Evolutionary conservation across 2,888 invertebrate genomes (phyloP).

Genomic region (Phlogophora meticulosa): DNA sequence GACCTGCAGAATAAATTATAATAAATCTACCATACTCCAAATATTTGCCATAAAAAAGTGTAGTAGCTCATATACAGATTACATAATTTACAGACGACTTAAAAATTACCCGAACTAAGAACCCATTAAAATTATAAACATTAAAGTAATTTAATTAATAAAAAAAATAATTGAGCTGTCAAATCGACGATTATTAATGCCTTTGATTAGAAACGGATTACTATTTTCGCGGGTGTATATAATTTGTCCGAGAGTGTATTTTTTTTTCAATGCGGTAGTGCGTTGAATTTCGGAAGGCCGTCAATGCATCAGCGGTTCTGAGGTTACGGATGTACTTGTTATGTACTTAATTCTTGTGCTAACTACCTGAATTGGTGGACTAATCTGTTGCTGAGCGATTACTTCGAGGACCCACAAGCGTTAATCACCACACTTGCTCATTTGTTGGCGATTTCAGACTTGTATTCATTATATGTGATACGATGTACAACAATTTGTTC

Average conservation of each 20-base stretch:
- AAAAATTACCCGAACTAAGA: conserved; percentile 28
- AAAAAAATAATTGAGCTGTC: conserved; percentile 47
- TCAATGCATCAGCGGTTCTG: conserved; percentile 54
- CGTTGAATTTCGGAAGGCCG: conserved; percentile 47
- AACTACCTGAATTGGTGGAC: conserved; percentile 7
- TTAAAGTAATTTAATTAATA: conserved; percentile 42
- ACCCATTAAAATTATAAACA: conserved; percentile 14
- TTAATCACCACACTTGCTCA: too few relatives aligned
- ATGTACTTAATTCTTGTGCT: conserved; percentile 38
- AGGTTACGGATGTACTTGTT: conserved; percentile 53
- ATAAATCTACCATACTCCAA: conserved; percentile 16
- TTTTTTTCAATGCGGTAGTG: conserved; percentile 50
- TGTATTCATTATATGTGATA: too few relatives aligned
- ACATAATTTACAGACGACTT: conserved; percentile 2
- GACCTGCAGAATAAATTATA: conserved; percentile 4
- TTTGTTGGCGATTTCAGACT: too few relatives aligned
- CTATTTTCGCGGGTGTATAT: conserved; percentile 32
- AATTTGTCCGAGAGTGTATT: conserved; percentile 32
- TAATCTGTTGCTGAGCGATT: not conserved
- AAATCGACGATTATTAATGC: conserved; percentile 52
- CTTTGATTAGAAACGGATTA: conserved; percentile 37
- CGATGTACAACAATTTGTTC: too few relatives aligned
- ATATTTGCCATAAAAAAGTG: conserved; percentile 32
- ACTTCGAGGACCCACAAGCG: too few relatives aligned
- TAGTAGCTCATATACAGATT: not conserved